Conservation (phyloP, 1,140 invertebrate genomes). For the Megalopta genalis region DNA sequence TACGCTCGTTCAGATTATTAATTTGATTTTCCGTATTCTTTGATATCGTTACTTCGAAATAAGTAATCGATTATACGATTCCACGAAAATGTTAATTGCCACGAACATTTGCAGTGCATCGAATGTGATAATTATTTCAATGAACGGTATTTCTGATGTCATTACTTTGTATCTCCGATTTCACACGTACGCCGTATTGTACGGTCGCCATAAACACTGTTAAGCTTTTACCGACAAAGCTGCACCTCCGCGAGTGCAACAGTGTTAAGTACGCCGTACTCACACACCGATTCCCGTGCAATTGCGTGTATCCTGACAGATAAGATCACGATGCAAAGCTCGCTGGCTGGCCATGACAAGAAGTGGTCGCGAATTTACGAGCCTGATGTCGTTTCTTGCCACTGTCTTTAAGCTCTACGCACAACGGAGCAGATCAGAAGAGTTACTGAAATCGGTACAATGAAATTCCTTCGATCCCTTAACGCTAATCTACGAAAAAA, state of each 20-base stretch:
- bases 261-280: neutral
- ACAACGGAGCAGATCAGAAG: neutral
- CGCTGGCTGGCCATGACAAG: constrained; percentile 49
- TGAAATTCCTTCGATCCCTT: too few species aligned
- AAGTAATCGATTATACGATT: too few species aligned
- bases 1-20: too few species aligned
- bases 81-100: too few species aligned
- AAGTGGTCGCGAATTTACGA: constrained; percentile 65
- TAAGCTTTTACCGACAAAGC: constrained; percentile 57
- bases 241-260: constrained; percentile 43
- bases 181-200: neutral
- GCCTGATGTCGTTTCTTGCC: constrained; percentile 7
- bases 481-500: too few species aligned
- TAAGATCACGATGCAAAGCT: constrained; percentile 69
- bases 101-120: too few species aligned
- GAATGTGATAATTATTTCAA: too few species aligned
- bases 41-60: too few species aligned
- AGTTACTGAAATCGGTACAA: neutral
- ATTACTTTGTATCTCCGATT: neutral
- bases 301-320: constrained; percentile 60
- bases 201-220: constrained; percentile 33
- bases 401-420: constrained; percentile 9
- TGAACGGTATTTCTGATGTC: too few species aligned
- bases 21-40: too few species aligned
- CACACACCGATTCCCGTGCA: constrained; percentile 30